Base-by-base conservation (phyloP, 2,888 invertebrate species). In the Aquatica leii region DNA sequence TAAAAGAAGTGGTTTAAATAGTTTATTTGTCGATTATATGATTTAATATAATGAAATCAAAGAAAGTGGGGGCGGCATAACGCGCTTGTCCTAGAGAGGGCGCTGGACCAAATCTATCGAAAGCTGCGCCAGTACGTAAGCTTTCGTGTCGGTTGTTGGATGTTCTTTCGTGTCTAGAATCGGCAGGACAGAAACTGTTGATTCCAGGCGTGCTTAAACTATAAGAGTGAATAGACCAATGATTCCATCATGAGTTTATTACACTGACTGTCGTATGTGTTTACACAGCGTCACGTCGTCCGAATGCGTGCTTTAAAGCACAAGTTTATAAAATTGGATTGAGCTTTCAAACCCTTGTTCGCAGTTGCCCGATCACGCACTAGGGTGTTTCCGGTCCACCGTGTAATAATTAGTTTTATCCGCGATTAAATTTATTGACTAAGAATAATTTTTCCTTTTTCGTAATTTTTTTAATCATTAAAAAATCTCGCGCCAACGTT, bases 41-140 rank as follows among this genome's bases (percentile, higher is more conserved):
- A 71, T 73, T 73, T 72, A 69, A 69, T 70, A 69, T 73, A 72
- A 72, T 72, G 69, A 71, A 72, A 71, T 72, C 66, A 68, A 66
- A 62, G 65, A 67, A 64, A 67, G 66, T 58, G 65, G 59, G 65
- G 65, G 65, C 35, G 31, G 62, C 37, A 50, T 56, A 65, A 49
- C 43, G 67, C 70, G 69, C 69, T 59, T 69, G 70, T 68, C 58
- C 67, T 59, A 56, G 40, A 61, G 68, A 66, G 62, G 65, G 66
- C 62, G 65, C 67, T 67, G 67, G 67, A 67, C 69, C 67, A 63
- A 60, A 62, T 63, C 70, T 67, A 60, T 65, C 14, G 56, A 56
- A 60, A 58, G 66, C 63, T 68, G 62, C 66, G 67, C 68, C 69
- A 67, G 66, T 62, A 56, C 58, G 65, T 41, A 65, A 63, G 63